These are phyloP conservation scores for Neolamprologus falcicula DNA, from an alignment of 2,113 vertebrate genomes.

Conservation along the genomic window DNA sequence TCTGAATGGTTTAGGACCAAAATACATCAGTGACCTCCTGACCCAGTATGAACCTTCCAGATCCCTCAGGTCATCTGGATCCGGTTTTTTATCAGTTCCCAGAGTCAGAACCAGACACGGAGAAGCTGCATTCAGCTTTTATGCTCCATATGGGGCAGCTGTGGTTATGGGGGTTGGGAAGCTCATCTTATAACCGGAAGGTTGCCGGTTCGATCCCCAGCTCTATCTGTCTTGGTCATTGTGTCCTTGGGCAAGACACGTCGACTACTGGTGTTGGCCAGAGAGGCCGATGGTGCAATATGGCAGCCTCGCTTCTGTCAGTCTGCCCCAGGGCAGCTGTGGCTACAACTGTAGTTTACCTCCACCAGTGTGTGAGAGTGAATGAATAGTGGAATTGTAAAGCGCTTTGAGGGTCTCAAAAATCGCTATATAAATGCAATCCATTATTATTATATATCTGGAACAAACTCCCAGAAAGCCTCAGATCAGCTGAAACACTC, in stretches of 20 bases:
- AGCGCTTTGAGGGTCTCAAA: background rate
- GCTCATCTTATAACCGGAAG: too few relatives aligned
- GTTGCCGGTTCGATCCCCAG: too few relatives aligned
- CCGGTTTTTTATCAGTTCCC: too few relatives aligned
- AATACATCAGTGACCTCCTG: too few relatives aligned
- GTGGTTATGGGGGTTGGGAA: too few relatives aligned
- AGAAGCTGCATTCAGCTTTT: too few relatives aligned
- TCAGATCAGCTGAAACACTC: background rate
- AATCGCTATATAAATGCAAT: background rate
- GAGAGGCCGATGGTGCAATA: rapidly evolving
- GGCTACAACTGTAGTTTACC: rapidly evolving
- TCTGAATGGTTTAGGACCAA: too few relatives aligned
- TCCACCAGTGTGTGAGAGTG: background rate
- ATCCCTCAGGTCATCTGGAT: too few relatives aligned
- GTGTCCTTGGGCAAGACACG: background rate
- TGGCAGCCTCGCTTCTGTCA: background rate
- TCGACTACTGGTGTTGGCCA: rapidly evolving
- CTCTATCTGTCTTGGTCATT: background rate
- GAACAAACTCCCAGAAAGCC: background rate
- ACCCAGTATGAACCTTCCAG: too few relatives aligned
- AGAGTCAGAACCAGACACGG: rapidly evolving
- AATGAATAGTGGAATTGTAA: background rate
- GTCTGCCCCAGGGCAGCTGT: background rate
- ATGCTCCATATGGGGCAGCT: too few relatives aligned
- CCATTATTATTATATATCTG: background rate